Percentiles rank a stretch among this genome's conserved stretches.
Conservation (phyloP, 2,113 vertebrate genomes). For the Noctilio leporinus region DNA sequence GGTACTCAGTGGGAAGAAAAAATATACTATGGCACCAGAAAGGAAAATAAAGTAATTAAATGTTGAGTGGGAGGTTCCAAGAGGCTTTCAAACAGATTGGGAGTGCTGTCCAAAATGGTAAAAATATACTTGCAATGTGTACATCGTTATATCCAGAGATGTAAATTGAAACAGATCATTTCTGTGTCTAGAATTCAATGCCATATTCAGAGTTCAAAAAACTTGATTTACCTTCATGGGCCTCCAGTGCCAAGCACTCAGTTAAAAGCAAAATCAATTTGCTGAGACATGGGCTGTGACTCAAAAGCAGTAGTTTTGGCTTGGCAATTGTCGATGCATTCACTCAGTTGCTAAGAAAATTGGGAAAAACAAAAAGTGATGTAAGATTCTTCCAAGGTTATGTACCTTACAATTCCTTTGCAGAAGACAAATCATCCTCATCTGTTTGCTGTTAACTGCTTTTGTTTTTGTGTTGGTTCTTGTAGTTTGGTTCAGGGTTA, state of each 20-base stretch:
- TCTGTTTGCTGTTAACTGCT: neutral
- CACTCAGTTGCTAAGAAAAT: neutral
- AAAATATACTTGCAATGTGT: neutral
- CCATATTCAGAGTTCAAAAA: neutral
- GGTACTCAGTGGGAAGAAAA: neutral
- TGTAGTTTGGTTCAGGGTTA: neutral
- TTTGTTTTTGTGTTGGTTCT: neutral
- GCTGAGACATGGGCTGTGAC: slow-evolving; percentile 19
- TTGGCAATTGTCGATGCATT: neutral
- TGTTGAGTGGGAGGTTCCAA: neutral
- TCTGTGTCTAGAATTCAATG: neutral
- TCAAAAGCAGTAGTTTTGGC: neutral
- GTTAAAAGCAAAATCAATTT: slow-evolving; percentile 45
- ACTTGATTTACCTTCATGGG: neutral
- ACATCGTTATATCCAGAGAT: neutral
- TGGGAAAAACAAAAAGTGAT: neutral
- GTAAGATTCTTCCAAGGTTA: neutral
- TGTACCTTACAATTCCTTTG: neutral
- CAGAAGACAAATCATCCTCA: neutral
- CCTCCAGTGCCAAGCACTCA: slow-evolving; percentile 8
- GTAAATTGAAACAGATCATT: neutral
- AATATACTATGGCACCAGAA: neutral
- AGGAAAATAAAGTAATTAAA: neutral
- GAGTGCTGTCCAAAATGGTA: neutral
- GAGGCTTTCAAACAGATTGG: neutral